Base-by-base conservation (phyloP, 2,113 vertebrate species). In the Caracal caracal region DNA sequence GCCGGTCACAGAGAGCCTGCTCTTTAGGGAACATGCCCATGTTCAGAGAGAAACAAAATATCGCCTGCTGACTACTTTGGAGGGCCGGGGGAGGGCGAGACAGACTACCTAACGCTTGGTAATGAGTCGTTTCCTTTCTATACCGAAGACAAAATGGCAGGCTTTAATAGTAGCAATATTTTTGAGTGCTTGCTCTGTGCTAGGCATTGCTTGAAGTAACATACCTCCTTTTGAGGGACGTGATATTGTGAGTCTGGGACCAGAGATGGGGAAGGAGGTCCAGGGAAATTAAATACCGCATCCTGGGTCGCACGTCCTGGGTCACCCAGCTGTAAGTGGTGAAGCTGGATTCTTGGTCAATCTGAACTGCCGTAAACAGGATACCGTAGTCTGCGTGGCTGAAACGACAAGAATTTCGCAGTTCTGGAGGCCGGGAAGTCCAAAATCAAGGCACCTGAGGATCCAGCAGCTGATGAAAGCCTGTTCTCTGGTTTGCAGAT, bases 51-150 rank as follows among this genome's bases (percentile, higher is more conserved):
- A 61, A 17, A 37, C 10, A 33, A 35, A 22, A 80, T 53, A 33
- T 10, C 40, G 7, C 33, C n/a, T 40, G 10, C 26, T n/a, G 53
- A 68, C 30, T 66, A 51, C 12, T 37, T 43, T 33, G 20, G 2
- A 1, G 17, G 26, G 13, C 1, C 7, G 2, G 4, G 2, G 47
- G 7, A 26, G 47, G 43, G 3, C 4, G 2, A 13, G 47, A 63
- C 6, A 76, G n/a, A 76, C n/a, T 17, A n/a, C n/a, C 11, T 53
- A 59, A 59, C 8, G 20, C 4, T 63, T 37, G 40, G 30, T 20
- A 30, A n/a, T 10, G 12, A 65, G 33, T 35, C 6, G 3, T 66
- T 79, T 63, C 4, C 12, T 59, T 47, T 59, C 35, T 37, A 10
- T 63, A 73, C n/a, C 17, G 15, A 63, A 73, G 40, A 83, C 5